Conservation (phyloP, 1,140 invertebrate genomes). For the Drosophila busckii region DNA sequence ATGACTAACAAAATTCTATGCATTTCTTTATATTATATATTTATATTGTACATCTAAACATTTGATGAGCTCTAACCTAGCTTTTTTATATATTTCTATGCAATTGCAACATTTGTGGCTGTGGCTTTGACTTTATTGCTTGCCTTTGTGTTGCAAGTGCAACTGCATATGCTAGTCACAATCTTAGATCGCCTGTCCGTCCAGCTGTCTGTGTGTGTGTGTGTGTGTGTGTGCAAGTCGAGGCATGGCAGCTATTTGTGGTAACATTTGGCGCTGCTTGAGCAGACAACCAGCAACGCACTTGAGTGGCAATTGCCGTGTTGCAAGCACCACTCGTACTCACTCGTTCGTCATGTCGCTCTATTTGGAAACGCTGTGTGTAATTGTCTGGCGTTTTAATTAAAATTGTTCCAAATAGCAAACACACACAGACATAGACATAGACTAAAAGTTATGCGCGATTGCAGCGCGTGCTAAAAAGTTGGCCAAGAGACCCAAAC, state of each 20-base stretch:
- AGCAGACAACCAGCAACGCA: constrained; percentile 55
- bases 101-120: too few relatives aligned
- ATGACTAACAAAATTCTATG: too few relatives aligned
- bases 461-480: constrained; percentile 48
- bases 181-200: constrained; percentile 19
- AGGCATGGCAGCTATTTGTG: constrained; percentile 38
- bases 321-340: not conserved
- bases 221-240: constrained; percentile 1
- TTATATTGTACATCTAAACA: too few relatives aligned
- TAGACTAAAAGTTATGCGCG: constrained; percentile 28
- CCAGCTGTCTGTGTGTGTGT: not conserved
- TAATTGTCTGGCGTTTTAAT: constrained; percentile 73
- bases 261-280: constrained; percentile 47
- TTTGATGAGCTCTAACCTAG: too few relatives aligned
- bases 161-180: constrained; percentile 17
- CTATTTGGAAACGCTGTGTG: constrained; percentile 42
- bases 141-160: constrained; percentile 15
- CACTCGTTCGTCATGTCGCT: constrained; percentile 1
- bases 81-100: too few relatives aligned
- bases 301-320: constrained; percentile 36
- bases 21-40: too few relatives aligned
- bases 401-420: constrained; percentile 72
- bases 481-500: constrained; percentile 43
- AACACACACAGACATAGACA: not conserved
- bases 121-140: constrained; percentile 17